phyloP scores from a whole-genome alignment of 2,888 invertebrate species.

The Mimachlamys varia region DNA sequence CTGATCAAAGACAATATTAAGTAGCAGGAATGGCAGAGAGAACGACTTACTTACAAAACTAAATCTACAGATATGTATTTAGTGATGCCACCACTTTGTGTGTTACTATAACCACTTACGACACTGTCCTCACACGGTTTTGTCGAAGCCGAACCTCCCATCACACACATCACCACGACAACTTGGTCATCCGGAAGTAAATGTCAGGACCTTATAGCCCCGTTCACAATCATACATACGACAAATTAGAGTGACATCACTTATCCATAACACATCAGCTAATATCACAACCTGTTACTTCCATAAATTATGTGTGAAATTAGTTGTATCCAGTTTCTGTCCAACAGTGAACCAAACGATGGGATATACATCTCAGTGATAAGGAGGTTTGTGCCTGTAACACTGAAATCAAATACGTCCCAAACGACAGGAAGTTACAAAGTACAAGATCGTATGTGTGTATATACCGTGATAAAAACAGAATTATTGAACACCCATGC shows the following conservation, averaged over 20 bases:
- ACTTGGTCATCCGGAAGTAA: not conserved
- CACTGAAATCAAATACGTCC: not conserved
- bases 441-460: not conserved
- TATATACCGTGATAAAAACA: not conserved
- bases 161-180: not conserved
- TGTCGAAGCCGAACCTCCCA: not conserved
- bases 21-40: too few species aligned
- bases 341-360: not conserved
- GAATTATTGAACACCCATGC: not conserved
- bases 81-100: not conserved
- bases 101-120: not conserved
- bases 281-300: not conserved
- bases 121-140: not conserved
- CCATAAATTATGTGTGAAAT: not conserved
- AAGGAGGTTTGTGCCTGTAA: not conserved
- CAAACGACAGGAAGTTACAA: slow-evolving; percentile 2
- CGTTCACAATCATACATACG: not conserved
- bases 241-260: not conserved
- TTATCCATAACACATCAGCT: not conserved
- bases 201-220: not conserved
- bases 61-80: not conserved
- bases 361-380: not conserved
- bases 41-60: too few species aligned
- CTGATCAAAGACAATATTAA: too few species aligned
- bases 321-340: not conserved